These are phyloP conservation scores for Morone chrysops DNA, from an alignment of 2,113 vertebrate species.

Conservation along the genomic window DNA sequence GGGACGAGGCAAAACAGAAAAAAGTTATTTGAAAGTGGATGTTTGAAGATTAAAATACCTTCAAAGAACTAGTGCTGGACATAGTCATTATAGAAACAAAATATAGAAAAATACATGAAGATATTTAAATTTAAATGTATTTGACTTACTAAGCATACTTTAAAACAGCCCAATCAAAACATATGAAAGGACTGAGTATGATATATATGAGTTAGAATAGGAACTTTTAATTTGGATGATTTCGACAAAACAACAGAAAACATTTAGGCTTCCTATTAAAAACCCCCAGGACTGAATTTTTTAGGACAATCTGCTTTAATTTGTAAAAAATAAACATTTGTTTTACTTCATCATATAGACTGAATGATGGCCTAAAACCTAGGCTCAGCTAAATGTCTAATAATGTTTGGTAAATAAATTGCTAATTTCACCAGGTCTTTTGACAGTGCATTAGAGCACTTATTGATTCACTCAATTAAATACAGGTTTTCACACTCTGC, in stretches of 20 bases:
- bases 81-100: not conserved
- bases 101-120: not conserved
- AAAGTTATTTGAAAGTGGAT: not conserved
- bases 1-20: not conserved
- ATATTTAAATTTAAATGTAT: not conserved
- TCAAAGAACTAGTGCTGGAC: not conserved
- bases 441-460: constrained; percentile 78
- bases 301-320: constrained; percentile 1
- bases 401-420: constrained; percentile 73
- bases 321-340: no score
- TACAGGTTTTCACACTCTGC: constrained; percentile 81
- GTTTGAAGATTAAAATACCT: not conserved
- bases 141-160: not conserved
- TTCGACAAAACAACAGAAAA: constrained; percentile 4
- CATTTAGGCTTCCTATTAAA: constrained; percentile 6
- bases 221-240: not conserved
- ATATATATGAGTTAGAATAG: not conserved
- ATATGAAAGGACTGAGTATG: not conserved
- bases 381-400: constrained; percentile 63
- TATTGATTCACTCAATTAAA: constrained; percentile 87
- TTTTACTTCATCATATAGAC: constrained; percentile 25
- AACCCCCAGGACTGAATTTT: not conserved
- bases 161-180: not conserved
- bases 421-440: constrained; percentile 71
- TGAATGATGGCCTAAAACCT: constrained; percentile 44